These are phyloP conservation scores for Plebejus anna DNA, from an alignment of 2,888 invertebrate genomes.

Conservation along the genomic window DNA sequence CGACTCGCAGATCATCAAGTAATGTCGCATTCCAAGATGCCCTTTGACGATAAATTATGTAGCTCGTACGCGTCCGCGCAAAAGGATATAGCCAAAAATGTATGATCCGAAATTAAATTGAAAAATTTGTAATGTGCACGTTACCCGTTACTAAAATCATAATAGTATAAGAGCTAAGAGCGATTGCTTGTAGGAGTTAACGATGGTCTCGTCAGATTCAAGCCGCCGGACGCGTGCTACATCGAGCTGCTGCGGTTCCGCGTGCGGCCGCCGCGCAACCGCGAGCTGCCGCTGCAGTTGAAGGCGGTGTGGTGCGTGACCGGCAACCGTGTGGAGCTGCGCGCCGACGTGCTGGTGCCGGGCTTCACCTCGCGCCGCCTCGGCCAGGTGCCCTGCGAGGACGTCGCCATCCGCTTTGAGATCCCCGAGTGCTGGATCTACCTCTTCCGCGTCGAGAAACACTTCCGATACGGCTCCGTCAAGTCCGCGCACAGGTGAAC, in stretches of 20 bases:
- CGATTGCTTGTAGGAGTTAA: not conserved
- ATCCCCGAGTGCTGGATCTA: conserved; percentile 99
- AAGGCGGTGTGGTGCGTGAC: conserved; percentile 93
- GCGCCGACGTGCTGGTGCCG: conserved; percentile 97
- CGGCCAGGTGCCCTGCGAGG: conserved; percentile 95
- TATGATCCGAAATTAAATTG: too few relatives aligned
- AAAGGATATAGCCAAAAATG: too few relatives aligned
- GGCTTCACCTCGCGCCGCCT: conserved; percentile 97
- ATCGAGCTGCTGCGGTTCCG: conserved; percentile 98
- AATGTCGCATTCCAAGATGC: conserved; percentile 33
- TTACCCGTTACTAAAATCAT: too few relatives aligned
- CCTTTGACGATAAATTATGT: not conserved
- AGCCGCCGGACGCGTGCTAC: conserved; percentile 98
- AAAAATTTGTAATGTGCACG: too few relatives aligned
- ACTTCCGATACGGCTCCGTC: conserved; percentile 98
- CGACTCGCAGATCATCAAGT: conserved; percentile 91
- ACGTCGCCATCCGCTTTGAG: conserved; percentile 97
- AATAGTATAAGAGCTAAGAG: too few relatives aligned
- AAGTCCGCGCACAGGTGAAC: conserved; percentile 90
- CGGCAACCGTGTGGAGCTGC: conserved; percentile 94
- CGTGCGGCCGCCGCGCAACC: conserved; percentile 95
- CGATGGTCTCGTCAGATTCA: conserved; percentile 82
- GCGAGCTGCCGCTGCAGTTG: conserved; percentile 97
- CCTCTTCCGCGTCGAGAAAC: conserved; percentile 98
- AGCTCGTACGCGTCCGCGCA: too few relatives aligned